Conservation (phyloP, 2,113 vertebrate genomes). For the Paramormyrops kingsleyae region DNA sequence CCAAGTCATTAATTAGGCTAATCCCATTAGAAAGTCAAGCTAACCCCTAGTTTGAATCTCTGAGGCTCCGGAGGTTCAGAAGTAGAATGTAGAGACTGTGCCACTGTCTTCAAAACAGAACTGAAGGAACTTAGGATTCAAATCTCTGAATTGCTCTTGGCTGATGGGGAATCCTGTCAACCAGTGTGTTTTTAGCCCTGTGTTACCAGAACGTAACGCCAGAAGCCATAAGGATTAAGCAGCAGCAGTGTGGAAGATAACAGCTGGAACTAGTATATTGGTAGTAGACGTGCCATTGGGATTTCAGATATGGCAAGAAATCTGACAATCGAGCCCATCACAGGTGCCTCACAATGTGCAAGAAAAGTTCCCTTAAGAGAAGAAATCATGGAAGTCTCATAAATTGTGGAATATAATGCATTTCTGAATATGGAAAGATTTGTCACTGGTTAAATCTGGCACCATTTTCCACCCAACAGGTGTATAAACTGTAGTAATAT, state of each 20-base stretch:
- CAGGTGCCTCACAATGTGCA: background rate
- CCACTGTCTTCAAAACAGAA: background rate
- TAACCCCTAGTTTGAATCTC: background rate
- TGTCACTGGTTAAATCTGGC: background rate
- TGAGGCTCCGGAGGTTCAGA: background rate
- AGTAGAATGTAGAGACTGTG: background rate
- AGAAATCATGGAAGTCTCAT: background rate
- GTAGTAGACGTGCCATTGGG: background rate
- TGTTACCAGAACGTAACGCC: background rate
- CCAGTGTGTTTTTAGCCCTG: background rate
- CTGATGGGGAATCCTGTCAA: background rate
- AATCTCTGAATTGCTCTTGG: background rate
- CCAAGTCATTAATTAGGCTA: constrained; percentile 3
- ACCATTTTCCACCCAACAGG: background rate
- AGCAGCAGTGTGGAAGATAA: background rate
- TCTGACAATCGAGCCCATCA: background rate
- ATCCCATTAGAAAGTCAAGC: background rate
- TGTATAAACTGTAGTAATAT: background rate
- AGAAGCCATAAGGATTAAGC: background rate
- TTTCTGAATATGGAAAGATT: background rate
- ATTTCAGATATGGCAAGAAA: background rate
- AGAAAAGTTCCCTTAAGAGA: background rate
- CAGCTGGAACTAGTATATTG: background rate
- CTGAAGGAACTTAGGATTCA: background rate
- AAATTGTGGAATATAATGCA: background rate